Evolutionary conservation across 1,140 invertebrate species (phyloP).

Genomic region (Sipha flava): DNA sequence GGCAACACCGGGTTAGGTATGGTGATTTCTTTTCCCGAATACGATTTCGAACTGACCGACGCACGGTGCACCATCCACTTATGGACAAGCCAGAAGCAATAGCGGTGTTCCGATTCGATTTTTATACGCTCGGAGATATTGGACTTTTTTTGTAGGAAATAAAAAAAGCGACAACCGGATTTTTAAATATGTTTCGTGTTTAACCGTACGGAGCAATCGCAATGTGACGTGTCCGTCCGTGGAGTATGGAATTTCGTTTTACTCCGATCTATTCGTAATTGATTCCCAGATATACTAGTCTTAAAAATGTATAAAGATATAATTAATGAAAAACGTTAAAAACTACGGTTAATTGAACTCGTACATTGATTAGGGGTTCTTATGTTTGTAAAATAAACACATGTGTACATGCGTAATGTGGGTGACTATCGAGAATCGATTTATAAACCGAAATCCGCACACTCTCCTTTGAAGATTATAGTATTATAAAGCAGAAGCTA

Average conservation of each 20-base stretch:
- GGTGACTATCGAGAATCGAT: not conserved
- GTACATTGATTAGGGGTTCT: not conserved
- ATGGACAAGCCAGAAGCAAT: not conserved
- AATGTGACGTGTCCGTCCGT: too few species aligned
- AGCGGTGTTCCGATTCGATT: not conserved
- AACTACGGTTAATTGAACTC: not conserved
- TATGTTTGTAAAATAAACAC: not conserved
- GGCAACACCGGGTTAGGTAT: not conserved
- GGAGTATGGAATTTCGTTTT: too few species aligned
- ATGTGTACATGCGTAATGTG: too few species aligned
- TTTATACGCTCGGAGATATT: not conserved
- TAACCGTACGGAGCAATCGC: too few species aligned
- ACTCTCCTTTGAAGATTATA: slow-evolving; percentile 4
- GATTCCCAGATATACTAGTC: too few species aligned
- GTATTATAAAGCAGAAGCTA: not conserved
- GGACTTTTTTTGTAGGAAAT: too few species aligned
- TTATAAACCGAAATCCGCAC: not conserved
- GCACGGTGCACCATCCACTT: too few species aligned
- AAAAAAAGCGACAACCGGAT: too few species aligned
- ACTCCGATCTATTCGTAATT: too few species aligned
- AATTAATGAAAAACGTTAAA: not conserved
- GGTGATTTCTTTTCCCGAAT: not conserved
- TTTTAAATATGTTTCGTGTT: too few species aligned
- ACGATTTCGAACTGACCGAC: not conserved
- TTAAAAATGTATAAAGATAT: too few species aligned